Percentiles rank a stretch among this genome's conserved stretches.
phyloP scores from a whole-genome alignment of 1,140 invertebrate genomes.

The Drosophila neocordata region DNA sequence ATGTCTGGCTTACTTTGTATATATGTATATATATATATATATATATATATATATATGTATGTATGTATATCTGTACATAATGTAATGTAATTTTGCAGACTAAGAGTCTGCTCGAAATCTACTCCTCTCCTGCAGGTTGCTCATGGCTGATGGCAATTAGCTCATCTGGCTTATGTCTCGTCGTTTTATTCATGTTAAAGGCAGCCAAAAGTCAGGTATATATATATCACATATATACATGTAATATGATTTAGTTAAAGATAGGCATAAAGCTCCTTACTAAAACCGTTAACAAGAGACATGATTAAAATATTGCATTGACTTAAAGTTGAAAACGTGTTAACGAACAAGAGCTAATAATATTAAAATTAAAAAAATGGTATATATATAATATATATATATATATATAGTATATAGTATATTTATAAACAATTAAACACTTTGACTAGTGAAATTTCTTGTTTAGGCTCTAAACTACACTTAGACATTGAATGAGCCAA shows the following conservation, averaged over 20 bases:
- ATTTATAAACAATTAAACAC: not conserved
- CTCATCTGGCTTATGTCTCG: slow-evolving; percentile 4
- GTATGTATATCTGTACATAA: not conserved
- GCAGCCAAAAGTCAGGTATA: not conserved
- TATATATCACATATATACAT: not conserved
- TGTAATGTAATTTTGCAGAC: slow-evolving; percentile 9
- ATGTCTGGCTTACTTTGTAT: slow-evolving; percentile 39
- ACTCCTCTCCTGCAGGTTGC: not conserved
- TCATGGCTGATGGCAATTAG: not conserved
- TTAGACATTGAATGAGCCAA: not conserved
- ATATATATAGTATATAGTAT: too few species aligned
- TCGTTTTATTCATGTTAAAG: not conserved
- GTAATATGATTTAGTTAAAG: not conserved
- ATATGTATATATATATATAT: not conserved
- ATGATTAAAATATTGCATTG: not conserved
- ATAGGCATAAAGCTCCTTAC: not conserved
- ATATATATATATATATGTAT: too few species aligned
- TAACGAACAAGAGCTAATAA: too few species aligned
- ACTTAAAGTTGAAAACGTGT: too few species aligned
- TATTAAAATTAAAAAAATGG: too few species aligned
- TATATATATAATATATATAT: too few species aligned
- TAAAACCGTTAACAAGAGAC: not conserved
- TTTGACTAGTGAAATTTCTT: not conserved
- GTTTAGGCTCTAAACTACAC: not conserved
- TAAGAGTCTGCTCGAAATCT: not conserved